phyloP scores from a whole-genome alignment of 2,113 vertebrate species.

The Tinamus guttatus region DNA sequence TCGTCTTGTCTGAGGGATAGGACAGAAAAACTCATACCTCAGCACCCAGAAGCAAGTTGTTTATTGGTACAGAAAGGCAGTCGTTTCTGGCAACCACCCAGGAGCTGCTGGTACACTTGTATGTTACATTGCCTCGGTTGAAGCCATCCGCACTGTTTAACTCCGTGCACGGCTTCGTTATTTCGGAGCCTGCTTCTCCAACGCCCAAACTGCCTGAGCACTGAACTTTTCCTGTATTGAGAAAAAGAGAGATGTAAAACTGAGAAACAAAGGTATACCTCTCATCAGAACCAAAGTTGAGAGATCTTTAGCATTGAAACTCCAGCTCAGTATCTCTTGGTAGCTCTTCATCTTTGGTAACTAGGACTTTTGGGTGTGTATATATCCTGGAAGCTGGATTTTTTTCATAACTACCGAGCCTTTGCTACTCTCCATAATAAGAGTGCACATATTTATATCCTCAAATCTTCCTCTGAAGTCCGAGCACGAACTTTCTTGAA shows the following conservation, averaged over 20 bases:
- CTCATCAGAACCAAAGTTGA: not conserved
- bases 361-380: not conserved
- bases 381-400: not conserved
- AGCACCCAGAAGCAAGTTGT: conserved; percentile 33
- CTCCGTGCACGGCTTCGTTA: conserved; percentile 57
- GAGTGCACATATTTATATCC: not conserved
- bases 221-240: conserved; percentile 42
- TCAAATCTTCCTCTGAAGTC: not conserved
- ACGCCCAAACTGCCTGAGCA: conserved; percentile 46
- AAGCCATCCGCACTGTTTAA: rapidly evolving
- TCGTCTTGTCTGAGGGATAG: not conserved
- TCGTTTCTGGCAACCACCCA: conserved; percentile 26
- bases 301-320: not conserved
- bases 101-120: conserved; percentile 27
- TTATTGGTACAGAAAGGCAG: conserved; percentile 67
- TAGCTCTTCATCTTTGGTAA: not conserved
- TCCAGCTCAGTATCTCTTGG: not conserved
- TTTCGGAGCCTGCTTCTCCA: conserved; percentile 24
- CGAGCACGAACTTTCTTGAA: not conserved
- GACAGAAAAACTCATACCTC: conserved; percentile 41
- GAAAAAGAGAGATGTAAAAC: not conserved
- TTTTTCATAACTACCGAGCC: not conserved
- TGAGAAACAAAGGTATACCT: not conserved
- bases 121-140: conserved; percentile 42
- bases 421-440: not conserved